Conservation (phyloP, 2,113 vertebrate species). For the Montifringilla adamsi region DNA sequence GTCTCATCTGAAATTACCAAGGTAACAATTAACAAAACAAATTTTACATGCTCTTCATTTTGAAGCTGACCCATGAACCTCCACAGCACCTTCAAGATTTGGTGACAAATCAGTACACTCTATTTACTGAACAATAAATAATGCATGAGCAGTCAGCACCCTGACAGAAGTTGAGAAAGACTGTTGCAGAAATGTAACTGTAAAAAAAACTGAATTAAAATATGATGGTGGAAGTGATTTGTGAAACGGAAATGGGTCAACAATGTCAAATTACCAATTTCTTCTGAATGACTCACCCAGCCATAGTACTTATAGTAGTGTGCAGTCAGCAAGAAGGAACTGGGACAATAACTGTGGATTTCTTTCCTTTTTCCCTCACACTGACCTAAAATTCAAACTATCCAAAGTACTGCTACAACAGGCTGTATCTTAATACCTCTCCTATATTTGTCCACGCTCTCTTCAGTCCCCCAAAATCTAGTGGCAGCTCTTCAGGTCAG, state of each 20-base stretch:
- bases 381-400: background rate
- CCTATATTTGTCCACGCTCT: background rate
- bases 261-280: background rate
- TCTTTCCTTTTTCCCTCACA: background rate
- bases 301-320: background rate
- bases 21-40: background rate
- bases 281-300: background rate
- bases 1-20: background rate
- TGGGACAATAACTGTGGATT: background rate
- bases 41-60: background rate
- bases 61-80: background rate
- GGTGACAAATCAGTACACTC: background rate
- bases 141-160: conserved; percentile 28
- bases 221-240: background rate
- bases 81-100: background rate
- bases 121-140: conserved; percentile 7
- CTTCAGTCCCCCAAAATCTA: background rate
- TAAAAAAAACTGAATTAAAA: background rate
- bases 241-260: background rate
- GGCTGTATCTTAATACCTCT: background rate
- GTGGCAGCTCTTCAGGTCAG: background rate
- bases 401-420: background rate
- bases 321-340: background rate
- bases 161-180: conserved; percentile 14
- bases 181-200: background rate